These are phyloP conservation scores for Chaunax sp. DNA, from an alignment of 2,797 vertebrate genomes.

Conservation along the genomic window DNA sequence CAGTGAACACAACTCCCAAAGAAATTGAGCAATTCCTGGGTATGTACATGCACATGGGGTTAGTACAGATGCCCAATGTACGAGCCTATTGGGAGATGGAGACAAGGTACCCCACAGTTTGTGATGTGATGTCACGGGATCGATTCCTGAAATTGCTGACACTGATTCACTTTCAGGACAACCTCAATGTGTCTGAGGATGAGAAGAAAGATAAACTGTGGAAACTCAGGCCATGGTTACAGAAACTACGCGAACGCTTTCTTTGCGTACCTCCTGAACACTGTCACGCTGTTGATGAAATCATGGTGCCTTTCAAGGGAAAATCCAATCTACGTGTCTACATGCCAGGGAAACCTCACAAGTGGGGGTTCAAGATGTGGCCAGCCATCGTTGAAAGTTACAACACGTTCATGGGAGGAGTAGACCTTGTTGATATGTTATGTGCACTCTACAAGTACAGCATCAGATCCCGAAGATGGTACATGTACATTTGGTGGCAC, in stretches of 20 bases:
- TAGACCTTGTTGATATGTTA: too few relatives aligned
- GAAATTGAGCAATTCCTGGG: conserved; percentile 31
- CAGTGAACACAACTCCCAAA: conserved; percentile 31
- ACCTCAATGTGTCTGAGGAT: conserved; percentile 51
- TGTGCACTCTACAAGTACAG: too few relatives aligned
- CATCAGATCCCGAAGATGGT: too few relatives aligned
- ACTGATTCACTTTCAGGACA: conserved; percentile 54
- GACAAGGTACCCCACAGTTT: conserved; percentile 12
- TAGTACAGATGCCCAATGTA: conserved; percentile 33
- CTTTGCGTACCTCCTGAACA: conserved; percentile 38
- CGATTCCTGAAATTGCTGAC: conserved; percentile 43
- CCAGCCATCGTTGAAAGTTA: too few relatives aligned
- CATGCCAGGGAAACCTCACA: neutral
- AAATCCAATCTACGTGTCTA: conserved; percentile 11
- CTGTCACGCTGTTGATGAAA: conserved; percentile 36
- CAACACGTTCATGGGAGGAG: too few relatives aligned
- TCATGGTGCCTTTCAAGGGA: conserved; percentile 39
- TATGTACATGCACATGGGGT: conserved; percentile 30
- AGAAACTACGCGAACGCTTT: conserved; percentile 21
- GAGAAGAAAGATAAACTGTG: conserved; percentile 37
- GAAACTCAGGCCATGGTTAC: conserved; percentile 43
- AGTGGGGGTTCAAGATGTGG: too few relatives aligned
- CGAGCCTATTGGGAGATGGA: conserved; percentile 29
- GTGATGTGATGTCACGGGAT: conserved; percentile 42
- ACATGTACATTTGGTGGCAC: too few relatives aligned